Evolutionary conservation across 2,113 vertebrate species (phyloP), one percentile per base, ranked within the genome.

Genomic region (Actinemys pallida): DNA sequence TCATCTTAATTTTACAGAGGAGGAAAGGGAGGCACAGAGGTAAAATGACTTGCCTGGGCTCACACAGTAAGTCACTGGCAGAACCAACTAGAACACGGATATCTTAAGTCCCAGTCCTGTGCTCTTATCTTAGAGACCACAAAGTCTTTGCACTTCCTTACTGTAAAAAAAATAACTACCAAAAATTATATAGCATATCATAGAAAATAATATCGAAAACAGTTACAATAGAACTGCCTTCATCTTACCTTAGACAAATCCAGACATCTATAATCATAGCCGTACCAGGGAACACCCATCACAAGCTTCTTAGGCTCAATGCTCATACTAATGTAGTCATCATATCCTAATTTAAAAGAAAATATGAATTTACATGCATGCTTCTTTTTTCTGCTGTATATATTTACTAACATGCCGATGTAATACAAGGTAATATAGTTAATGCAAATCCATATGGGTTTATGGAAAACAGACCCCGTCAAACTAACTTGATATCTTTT

Each of bases 201-300:
- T 17, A 92, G n/a, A 89, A 89, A 90, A 78, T 45, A 65, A 39
- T 12, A 9, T 22, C 1, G 1, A 87, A 45, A 65, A 72, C 0
- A 0, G 90, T 69, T 93, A 72, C 29, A 94, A 91, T 93, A 62
- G 5, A 97, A 53, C 12, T 84, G n/a, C 72, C 54, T 92, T 96
- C 65, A 87, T 84, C 93, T 97, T 96, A 99, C 99, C 99, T 97
- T 84, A 45, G 99, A 98, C 5, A 99, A 95, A 83, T 98, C 97
- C 86, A 99, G 96, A 92, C 99, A 99, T 39, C 96, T 87, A 79
- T 99, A 99, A 97, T 99, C 99, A 95, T 99, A 99, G 81, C 99
- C 99, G n/a, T 99, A 99, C 99, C 99, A 99, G 2, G 99, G 99
- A 83, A 99, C 95, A 3, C 99, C 99, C 99, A 99, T 99, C 89